These are phyloP conservation scores for Eidolon helvum DNA, from an alignment of 2,113 vertebrate genomes.

Conservation along the genomic window DNA sequence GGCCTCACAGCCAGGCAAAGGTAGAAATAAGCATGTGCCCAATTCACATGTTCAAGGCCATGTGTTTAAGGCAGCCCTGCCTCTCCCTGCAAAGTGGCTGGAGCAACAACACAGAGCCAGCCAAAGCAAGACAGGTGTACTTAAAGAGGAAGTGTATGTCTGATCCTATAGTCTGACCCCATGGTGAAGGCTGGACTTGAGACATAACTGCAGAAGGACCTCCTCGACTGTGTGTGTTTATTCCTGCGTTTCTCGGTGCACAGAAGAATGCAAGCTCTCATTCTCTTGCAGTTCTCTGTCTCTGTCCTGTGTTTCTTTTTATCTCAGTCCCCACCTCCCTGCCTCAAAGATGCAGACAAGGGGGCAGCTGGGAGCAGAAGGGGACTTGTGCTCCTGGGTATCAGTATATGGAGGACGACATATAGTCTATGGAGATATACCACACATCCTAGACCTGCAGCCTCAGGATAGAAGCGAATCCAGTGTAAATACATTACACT, in stretches of 20 bases:
- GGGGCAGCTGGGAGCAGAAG: not conserved
- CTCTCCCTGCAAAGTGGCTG: not conserved
- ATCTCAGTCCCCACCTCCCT: not conserved
- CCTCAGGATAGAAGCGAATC: not conserved
- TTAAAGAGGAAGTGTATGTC: not conserved
- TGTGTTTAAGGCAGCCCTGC: not conserved
- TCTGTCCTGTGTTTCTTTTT: not conserved
- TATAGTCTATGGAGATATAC: not conserved
- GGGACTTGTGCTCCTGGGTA: too few relatives aligned
- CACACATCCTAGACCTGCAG: not conserved
- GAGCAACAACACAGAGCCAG: not conserved
- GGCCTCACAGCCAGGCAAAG: not conserved
- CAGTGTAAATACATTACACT: not conserved
- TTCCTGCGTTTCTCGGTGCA: not conserved
- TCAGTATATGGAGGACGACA: not conserved
- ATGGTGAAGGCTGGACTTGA: not conserved
- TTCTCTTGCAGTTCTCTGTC: not conserved
- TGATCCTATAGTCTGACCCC: not conserved
- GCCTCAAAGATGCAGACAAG: not conserved
- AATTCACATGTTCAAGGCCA: not conserved
- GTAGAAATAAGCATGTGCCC: not conserved
- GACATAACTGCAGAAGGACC: not conserved
- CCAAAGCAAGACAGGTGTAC: not conserved
- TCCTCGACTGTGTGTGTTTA: too few relatives aligned
- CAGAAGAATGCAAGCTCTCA: not conserved